Evolutionary conservation across 2,888 invertebrate species (phyloP).

Genomic region (Atethmia centrago): DNA sequence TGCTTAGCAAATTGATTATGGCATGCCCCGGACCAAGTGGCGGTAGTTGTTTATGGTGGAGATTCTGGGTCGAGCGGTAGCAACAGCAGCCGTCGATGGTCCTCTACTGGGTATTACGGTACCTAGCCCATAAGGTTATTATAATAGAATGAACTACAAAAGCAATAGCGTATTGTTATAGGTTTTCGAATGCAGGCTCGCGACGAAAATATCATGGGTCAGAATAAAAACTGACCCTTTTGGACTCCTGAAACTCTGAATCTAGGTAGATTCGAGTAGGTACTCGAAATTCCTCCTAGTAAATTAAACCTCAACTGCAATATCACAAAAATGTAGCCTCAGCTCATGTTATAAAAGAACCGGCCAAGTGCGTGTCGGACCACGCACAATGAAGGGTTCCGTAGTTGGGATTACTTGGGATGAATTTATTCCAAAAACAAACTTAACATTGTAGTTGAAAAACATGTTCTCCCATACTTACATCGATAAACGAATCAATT

Average conservation of each 20-base stretch:
- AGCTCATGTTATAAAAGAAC: no score
- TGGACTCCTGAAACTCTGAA: conserved; percentile 3
- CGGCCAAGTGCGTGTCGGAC: no score
- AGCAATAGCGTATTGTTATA: neutral
- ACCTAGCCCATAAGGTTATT: neutral
- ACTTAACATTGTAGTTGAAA: no score
- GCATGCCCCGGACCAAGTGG: conserved; percentile 76
- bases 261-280: no score
- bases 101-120: conserved; percentile 12
- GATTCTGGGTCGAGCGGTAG: conserved; percentile 71
- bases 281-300: neutral
- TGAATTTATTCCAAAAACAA: no score
- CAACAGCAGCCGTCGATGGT: conserved; percentile 31
- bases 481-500: no score
- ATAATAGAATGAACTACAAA: conserved; percentile 1
- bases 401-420: no score
- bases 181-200: neutral
- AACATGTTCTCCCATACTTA: no score
- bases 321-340: conserved; percentile 19
- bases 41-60: conserved; percentile 76
- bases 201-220: conserved; percentile 1
- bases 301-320: conserved; percentile 18
- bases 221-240: conserved; percentile 24
- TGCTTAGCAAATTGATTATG: conserved; percentile 89
- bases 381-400: no score